These are phyloP conservation scores for Pelagia noctiluca DNA, from an alignment of 30 jellyfish, hydroid and myxozoan species.

Conservation along the genomic window DNA sequence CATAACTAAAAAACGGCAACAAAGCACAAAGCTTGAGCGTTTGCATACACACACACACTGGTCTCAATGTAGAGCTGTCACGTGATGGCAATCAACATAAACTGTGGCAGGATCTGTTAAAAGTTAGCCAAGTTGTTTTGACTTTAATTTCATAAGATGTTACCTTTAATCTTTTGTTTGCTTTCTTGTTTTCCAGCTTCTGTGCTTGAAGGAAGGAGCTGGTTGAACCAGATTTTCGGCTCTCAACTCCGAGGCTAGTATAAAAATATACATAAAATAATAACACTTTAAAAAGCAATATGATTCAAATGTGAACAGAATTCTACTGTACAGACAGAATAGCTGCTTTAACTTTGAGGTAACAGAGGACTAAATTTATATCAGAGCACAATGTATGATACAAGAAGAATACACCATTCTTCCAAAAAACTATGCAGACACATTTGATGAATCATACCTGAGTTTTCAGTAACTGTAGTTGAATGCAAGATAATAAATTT, in stretches of 20 bases:
- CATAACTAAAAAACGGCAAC: background rate
- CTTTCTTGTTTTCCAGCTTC: background rate
- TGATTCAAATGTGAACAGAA: background rate
- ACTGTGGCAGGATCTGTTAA: conserved; percentile 2
- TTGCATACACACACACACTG: background rate
- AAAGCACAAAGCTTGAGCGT: background rate
- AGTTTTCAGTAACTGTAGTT: background rate
- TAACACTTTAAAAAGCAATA: background rate
- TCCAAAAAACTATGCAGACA: no score
- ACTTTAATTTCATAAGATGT: background rate
- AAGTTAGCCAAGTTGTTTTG: background rate
- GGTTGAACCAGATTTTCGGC: background rate
- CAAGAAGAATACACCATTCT: no score
- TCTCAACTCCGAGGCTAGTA: background rate
- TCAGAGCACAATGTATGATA: no score
- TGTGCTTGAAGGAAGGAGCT: background rate
- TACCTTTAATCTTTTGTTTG: background rate
- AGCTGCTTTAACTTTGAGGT: conserved; percentile 4
- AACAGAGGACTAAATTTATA: no score
- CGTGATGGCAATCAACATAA: background rate
- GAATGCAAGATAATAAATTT: no score
- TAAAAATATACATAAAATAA: no score
- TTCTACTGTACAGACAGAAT: background rate
- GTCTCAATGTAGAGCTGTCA: background rate
- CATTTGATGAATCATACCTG: conserved; percentile 4